Base-by-base conservation (phyloP, 2,113 vertebrate species). In the Sebastes schlegelii region DNA sequence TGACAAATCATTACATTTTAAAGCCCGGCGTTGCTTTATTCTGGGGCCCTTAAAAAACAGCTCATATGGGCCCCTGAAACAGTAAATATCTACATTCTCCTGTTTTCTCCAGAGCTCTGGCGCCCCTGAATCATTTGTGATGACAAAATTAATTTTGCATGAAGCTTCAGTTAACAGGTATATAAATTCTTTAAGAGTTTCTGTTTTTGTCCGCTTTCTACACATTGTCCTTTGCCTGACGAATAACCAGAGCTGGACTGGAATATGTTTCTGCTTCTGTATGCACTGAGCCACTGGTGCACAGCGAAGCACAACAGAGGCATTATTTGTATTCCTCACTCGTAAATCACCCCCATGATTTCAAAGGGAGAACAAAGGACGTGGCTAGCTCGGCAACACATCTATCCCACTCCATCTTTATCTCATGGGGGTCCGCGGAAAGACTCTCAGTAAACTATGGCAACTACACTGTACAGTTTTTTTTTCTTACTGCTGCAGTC, bases 271-370 rank as follows among this genome's bases (percentile, higher is more conserved):
- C 13, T 85, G 60, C 61, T 7, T 74, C 16, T 45, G 57, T 77
- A 58, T 80, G 71, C 84, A 76, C 8, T 63, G 43, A 62, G 45
- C 79, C 64, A 54, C 68, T 80, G 84, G 80, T 46, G 73, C 67
- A 66, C 52, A 77, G 54, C 42, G 42, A 79, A 86, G 75, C 65
- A 68, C 61, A 80, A 62, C 68, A 70, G 13, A 64, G 48, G 66
- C 75, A 62, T 68, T 65, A 82, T 82, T 88, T 68, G 82, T 88
- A 84, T 89, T 82, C 76, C 26, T 64, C 10, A 8, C 80, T 83
- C 69, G n/a, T 92, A 90, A 88, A 92, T 92, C 86, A 92, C 60
- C 74, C 0, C 51, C 80, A 79, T 75, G 63, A 83, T 88, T 88
- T 87, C 77, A 87, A 84, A 81, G 46, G 71, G 62, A 83, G 73